Evolutionary conservation across 2,888 invertebrate genomes (phyloP).

Genomic region (Rotaria macrura): DNA sequence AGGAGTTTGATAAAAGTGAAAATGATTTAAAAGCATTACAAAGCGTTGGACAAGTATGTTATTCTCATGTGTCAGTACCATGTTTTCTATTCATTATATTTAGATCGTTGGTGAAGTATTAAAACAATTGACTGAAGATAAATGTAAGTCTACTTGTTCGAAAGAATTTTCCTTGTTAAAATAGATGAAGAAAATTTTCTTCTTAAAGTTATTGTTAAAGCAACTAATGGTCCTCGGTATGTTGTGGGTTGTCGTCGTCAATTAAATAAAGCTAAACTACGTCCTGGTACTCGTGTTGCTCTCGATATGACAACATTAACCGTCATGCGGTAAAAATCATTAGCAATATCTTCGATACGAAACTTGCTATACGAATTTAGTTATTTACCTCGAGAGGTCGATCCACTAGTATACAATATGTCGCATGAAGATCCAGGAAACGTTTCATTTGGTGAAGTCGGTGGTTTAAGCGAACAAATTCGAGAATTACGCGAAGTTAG

Average conservation of each 20-base stretch:
- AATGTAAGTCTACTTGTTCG: constrained; percentile 62
- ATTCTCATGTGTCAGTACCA: too few species aligned
- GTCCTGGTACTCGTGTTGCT: constrained; percentile 90
- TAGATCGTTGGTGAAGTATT: constrained; percentile 94
- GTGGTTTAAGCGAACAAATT: constrained; percentile 93
- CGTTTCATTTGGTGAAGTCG: constrained; percentile 86
- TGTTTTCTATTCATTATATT: constrained; percentile 35
- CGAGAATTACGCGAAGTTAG: constrained; percentile 81
- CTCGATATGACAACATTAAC: constrained; percentile 98
- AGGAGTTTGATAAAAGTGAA: constrained; percentile 93
- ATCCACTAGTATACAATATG: constrained; percentile 98
- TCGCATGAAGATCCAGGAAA: constrained; percentile 96
- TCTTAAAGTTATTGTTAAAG: constrained; percentile 81
- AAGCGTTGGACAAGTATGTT: constrained; percentile 77
- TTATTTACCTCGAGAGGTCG: constrained; percentile 89
- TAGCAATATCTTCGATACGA: not conserved
- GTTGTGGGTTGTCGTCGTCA: constrained; percentile 95
- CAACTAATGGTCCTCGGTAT: constrained; percentile 96
- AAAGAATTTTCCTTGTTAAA: too few species aligned
- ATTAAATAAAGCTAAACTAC: constrained; percentile 82
- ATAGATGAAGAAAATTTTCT: too few species aligned
- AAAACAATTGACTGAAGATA: constrained; percentile 95
- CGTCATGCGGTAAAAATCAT: constrained; percentile 66
- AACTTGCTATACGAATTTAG: not conserved
- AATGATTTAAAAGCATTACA: constrained; percentile 96